phyloP scores from a whole-genome alignment of 2,797 vertebrate species.

The Phrynocephalus vlangalii region DNA sequence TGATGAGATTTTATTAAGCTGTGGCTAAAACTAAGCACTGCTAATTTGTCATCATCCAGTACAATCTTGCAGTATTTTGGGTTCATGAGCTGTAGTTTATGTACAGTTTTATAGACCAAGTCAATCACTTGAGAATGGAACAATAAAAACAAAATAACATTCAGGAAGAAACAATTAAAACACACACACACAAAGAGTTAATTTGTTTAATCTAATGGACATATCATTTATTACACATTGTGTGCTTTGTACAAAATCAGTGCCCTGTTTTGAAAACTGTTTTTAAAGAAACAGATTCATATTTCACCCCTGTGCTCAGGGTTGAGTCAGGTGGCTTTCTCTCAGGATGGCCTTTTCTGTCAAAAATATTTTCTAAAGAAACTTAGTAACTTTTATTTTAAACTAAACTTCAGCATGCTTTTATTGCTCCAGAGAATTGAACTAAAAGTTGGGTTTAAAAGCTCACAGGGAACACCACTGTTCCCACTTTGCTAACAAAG shows the following conservation, averaged over 20 bases:
- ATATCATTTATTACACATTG: conserved; percentile 4
- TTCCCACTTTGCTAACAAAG: too few relatives aligned
- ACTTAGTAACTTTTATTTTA: too few relatives aligned
- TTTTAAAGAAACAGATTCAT: neutral
- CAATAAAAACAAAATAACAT: neutral
- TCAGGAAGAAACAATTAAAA: too few relatives aligned
- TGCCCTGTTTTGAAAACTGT: neutral
- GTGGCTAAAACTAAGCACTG: neutral
- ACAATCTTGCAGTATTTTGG: neutral
- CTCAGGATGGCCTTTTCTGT: too few relatives aligned
- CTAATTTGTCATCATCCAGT: neutral
- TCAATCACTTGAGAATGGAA: neutral
- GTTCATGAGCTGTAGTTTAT: neutral
- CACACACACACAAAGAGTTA: too few relatives aligned
- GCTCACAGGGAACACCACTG: too few relatives aligned
- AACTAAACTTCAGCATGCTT: too few relatives aligned
- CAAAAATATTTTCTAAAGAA: too few relatives aligned
- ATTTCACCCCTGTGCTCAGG: too few relatives aligned
- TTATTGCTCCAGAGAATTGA: too few relatives aligned
- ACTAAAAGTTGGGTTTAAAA: too few relatives aligned
- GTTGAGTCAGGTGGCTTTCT: too few relatives aligned
- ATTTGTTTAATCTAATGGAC: conserved; percentile 28
- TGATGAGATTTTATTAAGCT: neutral
- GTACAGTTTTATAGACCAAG: neutral
- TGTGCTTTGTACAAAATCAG: neutral